These are phyloP conservation scores for Lepidotrigona ventralis DNA, from an alignment of 1,140 invertebrate genomes.

Conservation along the genomic window DNA sequence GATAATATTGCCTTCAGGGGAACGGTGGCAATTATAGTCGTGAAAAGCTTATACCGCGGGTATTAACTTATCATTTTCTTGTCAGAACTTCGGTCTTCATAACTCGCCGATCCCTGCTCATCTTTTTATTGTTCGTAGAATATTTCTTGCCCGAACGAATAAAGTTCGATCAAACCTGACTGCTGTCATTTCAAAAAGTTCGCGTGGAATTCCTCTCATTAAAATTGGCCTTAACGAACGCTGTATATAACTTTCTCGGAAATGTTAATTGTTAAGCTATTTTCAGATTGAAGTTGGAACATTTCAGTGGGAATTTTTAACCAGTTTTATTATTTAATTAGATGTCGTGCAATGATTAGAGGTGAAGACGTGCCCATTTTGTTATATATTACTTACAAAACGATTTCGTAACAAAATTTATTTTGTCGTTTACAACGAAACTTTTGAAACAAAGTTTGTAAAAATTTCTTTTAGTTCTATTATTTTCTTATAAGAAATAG, in stretches of 20 bases:
- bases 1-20: neutral
- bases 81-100: slow-evolving; percentile 18
- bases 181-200: neutral
- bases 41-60: neutral
- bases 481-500: neutral
- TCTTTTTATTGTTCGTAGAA: neutral
- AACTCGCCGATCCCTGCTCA: neutral
- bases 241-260: neutral
- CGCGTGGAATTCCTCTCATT: no score
- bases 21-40: slow-evolving; percentile 15
- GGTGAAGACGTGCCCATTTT: neutral
- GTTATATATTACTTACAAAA: no score
- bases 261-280: neutral
- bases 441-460: no score
- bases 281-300: neutral
- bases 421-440: no score
- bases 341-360: no score
- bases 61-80: slow-evolving; percentile 28
- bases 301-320: neutral
- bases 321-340: neutral
- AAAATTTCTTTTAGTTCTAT: no score
- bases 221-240: neutral
- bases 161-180: neutral
- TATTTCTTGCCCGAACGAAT: neutral
- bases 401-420: no score